phyloP scores from a whole-genome alignment of 2,797 vertebrate genomes.

The Danio albolineatus region DNA sequence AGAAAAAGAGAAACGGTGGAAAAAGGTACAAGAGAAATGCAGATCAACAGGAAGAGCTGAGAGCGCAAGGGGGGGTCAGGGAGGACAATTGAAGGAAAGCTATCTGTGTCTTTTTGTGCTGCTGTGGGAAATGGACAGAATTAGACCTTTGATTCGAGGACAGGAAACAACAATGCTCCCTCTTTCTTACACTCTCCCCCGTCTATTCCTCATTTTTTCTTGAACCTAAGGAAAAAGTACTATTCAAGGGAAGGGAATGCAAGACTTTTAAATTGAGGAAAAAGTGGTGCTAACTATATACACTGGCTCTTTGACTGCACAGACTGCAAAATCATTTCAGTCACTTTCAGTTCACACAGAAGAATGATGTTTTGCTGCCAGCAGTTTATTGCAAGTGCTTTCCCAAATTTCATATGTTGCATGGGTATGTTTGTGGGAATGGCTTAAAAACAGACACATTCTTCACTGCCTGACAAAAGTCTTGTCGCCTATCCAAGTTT shows the following conservation, averaged over 20 bases:
- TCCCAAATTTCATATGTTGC: neutral
- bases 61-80: slow-evolving; percentile 3
- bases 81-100: slow-evolving; percentile 34
- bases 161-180: slow-evolving; percentile 12
- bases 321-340: no score
- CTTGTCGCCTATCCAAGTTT: no score
- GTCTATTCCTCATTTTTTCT: no score
- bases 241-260: neutral
- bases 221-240: no score
- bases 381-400: slow-evolving; percentile 4
- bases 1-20: neutral
- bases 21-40: slow-evolving; percentile 12
- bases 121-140: neutral
- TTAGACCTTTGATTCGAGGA: slow-evolving; percentile 10
- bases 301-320: neutral
- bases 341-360: neutral
- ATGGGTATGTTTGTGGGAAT: no score
- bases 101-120: slow-evolving; percentile 18
- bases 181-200: neutral
- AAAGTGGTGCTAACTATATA: neutral
- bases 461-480: no score
- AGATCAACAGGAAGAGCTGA: slow-evolving; percentile 23
- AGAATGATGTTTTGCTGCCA: neutral
- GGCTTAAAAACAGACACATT: no score
- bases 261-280: neutral